These are phyloP conservation scores for Platynereis dumerilii DNA, from an alignment of 2,888 invertebrate genomes.

Conservation along the genomic window DNA sequence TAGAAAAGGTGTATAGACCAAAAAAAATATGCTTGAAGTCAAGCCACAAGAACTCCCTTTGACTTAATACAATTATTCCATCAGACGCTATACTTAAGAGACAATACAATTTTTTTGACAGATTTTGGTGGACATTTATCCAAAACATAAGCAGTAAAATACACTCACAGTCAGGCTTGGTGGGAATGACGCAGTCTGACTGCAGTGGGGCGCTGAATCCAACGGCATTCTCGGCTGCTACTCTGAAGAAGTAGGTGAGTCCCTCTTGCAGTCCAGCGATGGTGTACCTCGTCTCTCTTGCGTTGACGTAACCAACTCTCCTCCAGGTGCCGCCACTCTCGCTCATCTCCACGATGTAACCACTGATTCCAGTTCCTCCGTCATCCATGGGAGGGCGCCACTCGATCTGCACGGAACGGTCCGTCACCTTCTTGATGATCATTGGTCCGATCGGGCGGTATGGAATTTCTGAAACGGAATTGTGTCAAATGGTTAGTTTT, in stretches of 20 bases:
- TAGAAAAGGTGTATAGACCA: too few relatives aligned
- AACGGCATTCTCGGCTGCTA: conserved; percentile 54
- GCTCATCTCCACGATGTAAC: conserved; percentile 55
- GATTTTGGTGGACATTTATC: too few relatives aligned
- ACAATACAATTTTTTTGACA: too few relatives aligned
- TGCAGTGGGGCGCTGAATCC: conserved; percentile 54
- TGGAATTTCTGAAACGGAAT: conserved; percentile 34
- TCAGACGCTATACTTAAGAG: too few relatives aligned
- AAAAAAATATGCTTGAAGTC: too few relatives aligned
- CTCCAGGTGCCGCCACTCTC: conserved; percentile 36
- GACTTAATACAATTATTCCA: too few relatives aligned
- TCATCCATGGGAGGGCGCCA: conserved; percentile 65
- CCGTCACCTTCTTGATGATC: conserved; percentile 37
- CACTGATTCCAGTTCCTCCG: conserved; percentile 57
- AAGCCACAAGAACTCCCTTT: too few relatives aligned
- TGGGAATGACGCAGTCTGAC: conserved; percentile 57
- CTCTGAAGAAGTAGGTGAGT: conserved; percentile 56
- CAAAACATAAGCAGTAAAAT: background rate
- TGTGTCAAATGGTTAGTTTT: too few relatives aligned
- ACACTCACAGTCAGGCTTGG: conserved; percentile 53
- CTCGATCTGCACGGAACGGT: conserved; percentile 48
- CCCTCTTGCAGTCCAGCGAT: conserved; percentile 44
- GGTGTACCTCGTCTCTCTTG: conserved; percentile 37
- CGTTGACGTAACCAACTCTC: conserved; percentile 40
- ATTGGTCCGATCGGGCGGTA: conserved; percentile 41